Conservation (phyloP, 1,140 invertebrate genomes). For the Capitella teleta region DNA sequence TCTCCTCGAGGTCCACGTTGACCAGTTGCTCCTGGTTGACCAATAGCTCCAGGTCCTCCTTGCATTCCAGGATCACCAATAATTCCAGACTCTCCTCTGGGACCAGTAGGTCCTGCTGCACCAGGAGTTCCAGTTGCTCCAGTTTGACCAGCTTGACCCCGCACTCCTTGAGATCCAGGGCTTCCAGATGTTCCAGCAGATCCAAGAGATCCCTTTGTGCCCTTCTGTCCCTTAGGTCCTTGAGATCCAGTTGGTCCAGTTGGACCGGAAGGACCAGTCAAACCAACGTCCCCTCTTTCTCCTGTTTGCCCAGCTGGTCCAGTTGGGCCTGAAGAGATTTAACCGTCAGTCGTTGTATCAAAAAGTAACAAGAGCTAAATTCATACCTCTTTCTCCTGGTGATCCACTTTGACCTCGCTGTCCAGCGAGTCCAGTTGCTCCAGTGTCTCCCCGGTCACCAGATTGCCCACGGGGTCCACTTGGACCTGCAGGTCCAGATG, state of each 20-base stretch:
- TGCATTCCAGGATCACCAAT: neutral
- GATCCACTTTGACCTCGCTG: conserved; percentile 6
- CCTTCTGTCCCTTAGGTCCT: conserved; percentile 4
- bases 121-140: conserved; percentile 46
- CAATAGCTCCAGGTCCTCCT: conserved; percentile 10
- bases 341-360: conserved; percentile 3
- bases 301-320: conserved; percentile 12
- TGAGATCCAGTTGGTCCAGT: conserved; percentile 49
- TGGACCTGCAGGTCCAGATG: neutral
- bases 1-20: conserved; percentile 7
- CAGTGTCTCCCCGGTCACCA: conserved; percentile 8
- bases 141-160: neutral
- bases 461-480: conserved; percentile 7
- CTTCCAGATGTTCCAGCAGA: conserved; percentile 7
- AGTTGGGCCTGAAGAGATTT: conserved; percentile 6
- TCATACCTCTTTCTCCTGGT: too few species aligned
- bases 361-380: too few species aligned
- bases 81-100: neutral
- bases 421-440: conserved; percentile 10
- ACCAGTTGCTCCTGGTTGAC: conserved; percentile 5
- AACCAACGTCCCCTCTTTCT: conserved; percentile 15
- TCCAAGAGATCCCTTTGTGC: conserved; percentile 5
- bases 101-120: conserved; percentile 42
- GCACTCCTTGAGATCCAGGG: too few species aligned
- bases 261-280: conserved; percentile 55